Conservation (phyloP, 2,797 vertebrate species). For the Halcyon smyrnensis region DNA sequence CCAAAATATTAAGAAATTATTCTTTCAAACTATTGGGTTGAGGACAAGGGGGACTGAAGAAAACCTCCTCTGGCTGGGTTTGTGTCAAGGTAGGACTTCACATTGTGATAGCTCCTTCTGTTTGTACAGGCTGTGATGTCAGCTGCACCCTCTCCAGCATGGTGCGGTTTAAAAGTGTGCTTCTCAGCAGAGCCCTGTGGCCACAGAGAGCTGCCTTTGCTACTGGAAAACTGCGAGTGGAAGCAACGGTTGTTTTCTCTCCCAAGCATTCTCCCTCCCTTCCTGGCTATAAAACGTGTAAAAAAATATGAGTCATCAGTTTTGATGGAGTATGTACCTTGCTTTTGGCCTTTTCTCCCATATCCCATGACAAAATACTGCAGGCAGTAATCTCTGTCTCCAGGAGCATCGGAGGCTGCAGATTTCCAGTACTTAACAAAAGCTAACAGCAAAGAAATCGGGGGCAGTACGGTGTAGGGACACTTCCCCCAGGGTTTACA, state of each 20-base stretch:
- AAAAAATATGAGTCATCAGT: not conserved
- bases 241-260: not conserved
- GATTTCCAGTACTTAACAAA: not conserved
- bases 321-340: not conserved
- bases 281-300: not conserved
- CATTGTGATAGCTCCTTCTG: not conserved
- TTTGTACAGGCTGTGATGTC: not conserved
- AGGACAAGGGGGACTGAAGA: not conserved
- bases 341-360: not conserved
- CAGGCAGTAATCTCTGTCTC: not conserved
- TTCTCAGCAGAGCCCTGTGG: not conserved
- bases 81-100: not conserved
- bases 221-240: not conserved
- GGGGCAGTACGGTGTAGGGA: not conserved
- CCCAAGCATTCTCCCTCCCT: not conserved
- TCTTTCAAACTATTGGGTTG: not conserved
- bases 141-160: rapidly evolving
- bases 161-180: not conserved
- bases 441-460: not conserved
- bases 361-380: not conserved
- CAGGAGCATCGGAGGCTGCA: not conserved
- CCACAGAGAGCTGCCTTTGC: not conserved
- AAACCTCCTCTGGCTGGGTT: not conserved
- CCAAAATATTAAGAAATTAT: not conserved
- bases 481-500: not conserved